Evolutionary conservation across 1,140 invertebrate genomes (phyloP).

Genomic region (Mizuhopecten yessoensis): DNA sequence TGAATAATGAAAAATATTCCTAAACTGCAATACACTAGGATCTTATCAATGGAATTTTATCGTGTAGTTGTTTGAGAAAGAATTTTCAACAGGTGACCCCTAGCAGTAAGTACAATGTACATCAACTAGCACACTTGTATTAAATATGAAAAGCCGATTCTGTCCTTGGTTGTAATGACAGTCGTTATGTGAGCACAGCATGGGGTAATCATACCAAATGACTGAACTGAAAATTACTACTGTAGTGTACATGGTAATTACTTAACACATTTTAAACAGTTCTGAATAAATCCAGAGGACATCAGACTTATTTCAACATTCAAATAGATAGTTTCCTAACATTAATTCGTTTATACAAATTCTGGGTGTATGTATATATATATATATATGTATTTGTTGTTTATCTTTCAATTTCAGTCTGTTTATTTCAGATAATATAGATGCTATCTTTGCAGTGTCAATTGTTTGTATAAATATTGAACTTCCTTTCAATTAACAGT

Average conservation of each 20-base stretch:
- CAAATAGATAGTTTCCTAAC: not conserved
- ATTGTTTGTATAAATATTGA: not conserved
- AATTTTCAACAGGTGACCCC: not conserved
- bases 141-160: not conserved
- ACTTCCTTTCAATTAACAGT: not conserved
- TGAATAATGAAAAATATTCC: too few species aligned
- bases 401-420: too few species aligned
- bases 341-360: not conserved
- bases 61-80: not conserved
- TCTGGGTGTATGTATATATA: too few species aligned
- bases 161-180: not conserved
- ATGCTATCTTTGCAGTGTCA: not conserved
- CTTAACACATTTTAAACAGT: not conserved
- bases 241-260: not conserved
- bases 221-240: not conserved
- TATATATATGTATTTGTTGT: too few species aligned
- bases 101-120: not conserved
- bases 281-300: not conserved
- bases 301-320: not conserved
- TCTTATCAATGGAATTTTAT: not conserved
- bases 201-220: constrained; percentile 9
- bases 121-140: too few species aligned
- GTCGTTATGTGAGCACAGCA: not conserved
- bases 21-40: too few species aligned
- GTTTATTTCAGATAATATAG: too few species aligned